phyloP scores from a whole-genome alignment of 2,888 invertebrate species.

The Tachina grossa region DNA sequence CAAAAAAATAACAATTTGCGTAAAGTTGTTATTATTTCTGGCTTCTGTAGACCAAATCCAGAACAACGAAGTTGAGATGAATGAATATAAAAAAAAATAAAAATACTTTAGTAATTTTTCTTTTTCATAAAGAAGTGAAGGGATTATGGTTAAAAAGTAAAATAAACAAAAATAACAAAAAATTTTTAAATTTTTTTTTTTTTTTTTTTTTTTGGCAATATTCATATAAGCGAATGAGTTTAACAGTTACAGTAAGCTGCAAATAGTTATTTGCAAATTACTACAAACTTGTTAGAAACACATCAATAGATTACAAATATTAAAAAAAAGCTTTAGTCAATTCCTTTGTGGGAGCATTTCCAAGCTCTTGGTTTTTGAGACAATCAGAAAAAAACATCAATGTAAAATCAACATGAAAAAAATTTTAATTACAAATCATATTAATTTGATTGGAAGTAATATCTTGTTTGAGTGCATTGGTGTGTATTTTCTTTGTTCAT shows the following conservation, averaged over 20 bases:
- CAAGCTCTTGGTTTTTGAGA: neutral
- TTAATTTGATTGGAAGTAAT: no score
- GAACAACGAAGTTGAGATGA: slow-evolving; percentile 2
- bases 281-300: slow-evolving; percentile 10
- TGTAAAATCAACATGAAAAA: no score
- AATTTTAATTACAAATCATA: no score
- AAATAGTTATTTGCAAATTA: slow-evolving; percentile 26
- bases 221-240: slow-evolving; percentile 15
- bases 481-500: no score
- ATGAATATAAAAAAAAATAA: neutral
- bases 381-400: no score
- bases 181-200: neutral
- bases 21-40: slow-evolving; percentile 11
- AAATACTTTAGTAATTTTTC: neutral
- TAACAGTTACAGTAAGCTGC: neutral
- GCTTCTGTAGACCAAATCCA: slow-evolving; percentile 10
- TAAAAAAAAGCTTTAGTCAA: neutral
- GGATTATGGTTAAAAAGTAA: slow-evolving; percentile 8
- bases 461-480: no score
- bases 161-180: neutral
- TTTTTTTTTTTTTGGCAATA: slow-evolving; percentile 3
- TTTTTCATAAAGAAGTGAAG: neutral
- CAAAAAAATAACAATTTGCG: neutral
- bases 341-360: neutral
- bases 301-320: neutral